Evolutionary conservation across 2,113 vertebrate species (phyloP).

Genomic region (Leiothrix lutea): DNA sequence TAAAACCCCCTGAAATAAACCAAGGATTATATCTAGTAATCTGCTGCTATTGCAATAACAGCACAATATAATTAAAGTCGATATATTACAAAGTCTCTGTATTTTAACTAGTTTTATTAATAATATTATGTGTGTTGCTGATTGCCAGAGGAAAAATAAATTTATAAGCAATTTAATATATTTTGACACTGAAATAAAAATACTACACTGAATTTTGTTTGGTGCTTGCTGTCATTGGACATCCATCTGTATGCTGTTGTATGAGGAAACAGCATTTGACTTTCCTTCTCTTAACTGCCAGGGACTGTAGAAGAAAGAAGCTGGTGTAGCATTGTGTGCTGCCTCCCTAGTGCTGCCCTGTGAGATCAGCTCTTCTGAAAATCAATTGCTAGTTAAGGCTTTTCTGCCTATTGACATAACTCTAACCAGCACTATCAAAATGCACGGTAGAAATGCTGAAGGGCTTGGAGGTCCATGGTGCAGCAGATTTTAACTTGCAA

Average conservation of each 20-base stretch:
- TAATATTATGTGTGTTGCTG: background rate
- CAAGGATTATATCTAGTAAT: background rate
- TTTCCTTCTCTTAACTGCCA: background rate
- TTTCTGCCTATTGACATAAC: background rate
- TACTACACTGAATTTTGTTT: background rate
- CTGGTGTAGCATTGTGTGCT: background rate
- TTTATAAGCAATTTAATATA: background rate
- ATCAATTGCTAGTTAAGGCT: background rate
- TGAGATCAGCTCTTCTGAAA: background rate
- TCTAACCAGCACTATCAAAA: background rate
- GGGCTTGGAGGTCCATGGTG: background rate
- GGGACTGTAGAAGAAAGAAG: background rate
- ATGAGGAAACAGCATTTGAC: background rate
- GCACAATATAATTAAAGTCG: background rate
- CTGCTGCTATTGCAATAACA: background rate
- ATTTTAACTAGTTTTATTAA: background rate
- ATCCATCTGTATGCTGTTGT: background rate
- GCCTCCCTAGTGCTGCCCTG: background rate
- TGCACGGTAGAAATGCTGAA: background rate
- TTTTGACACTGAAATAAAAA: background rate
- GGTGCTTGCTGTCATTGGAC: background rate
- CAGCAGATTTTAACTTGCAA: background rate
- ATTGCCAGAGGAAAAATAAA: background rate
- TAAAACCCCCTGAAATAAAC: background rate
- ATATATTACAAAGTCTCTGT: background rate